Evolutionary conservation across 2,888 invertebrate species (phyloP).

Genomic region (Melanostoma mellinum): DNA sequence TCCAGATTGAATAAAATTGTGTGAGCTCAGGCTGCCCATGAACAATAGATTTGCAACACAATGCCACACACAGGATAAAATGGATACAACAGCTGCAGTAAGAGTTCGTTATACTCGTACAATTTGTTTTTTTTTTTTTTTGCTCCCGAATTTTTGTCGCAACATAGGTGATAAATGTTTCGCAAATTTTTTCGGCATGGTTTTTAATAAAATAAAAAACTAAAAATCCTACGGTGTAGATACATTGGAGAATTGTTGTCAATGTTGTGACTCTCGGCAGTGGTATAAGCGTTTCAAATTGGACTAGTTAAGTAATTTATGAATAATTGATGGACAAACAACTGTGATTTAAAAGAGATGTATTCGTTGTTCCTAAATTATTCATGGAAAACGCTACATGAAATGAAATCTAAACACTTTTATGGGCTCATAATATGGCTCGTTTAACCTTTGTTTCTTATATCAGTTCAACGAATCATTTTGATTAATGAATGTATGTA

Average conservation of each 20-base stretch:
- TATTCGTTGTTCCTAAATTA: too few relatives aligned
- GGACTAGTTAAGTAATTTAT: too few relatives aligned
- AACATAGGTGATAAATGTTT: slow-evolving; percentile 32
- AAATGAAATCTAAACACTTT: too few relatives aligned
- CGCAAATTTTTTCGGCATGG: not conserved
- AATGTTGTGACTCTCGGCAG: slow-evolving; percentile 8
- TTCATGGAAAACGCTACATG: too few relatives aligned
- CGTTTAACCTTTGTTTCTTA: too few relatives aligned
- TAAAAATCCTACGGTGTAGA: not conserved
- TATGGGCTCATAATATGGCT: too few relatives aligned
- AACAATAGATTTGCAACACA: slow-evolving; percentile 17
- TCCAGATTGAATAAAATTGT: slow-evolving; percentile 35
- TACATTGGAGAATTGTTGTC: slow-evolving; percentile 21
- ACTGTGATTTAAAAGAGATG: too few relatives aligned
- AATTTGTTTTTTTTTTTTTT: not conserved
- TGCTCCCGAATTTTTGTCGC: slow-evolving; percentile 1
- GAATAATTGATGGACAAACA: too few relatives aligned
- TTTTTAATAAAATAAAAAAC: slow-evolving; percentile 18
- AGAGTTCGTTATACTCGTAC: not conserved
- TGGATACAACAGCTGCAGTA: slow-evolving; percentile 40
- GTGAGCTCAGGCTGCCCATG: not conserved
- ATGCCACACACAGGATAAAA: slow-evolving; percentile 26
- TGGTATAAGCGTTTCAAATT: too few relatives aligned
- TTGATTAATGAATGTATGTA: too few relatives aligned
- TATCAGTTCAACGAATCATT: too few relatives aligned